phyloP scores from a whole-genome alignment of 2,888 invertebrate species.

The Diloba caeruleocephala region DNA sequence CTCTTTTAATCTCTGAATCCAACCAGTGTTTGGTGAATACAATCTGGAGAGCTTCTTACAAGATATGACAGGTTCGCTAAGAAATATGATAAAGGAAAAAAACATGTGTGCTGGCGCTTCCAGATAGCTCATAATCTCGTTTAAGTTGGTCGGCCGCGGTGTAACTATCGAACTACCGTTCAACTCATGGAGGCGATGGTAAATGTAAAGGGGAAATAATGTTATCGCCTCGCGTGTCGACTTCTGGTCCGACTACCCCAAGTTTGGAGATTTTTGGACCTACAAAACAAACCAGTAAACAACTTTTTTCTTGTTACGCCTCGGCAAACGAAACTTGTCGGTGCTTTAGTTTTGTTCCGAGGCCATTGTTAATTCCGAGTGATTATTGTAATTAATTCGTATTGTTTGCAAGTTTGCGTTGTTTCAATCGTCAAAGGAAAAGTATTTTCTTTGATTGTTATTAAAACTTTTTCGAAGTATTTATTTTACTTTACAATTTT shows the following conservation, averaged over 20 bases:
- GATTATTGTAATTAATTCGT: conserved; percentile 45
- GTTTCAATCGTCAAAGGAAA: conserved; percentile 21
- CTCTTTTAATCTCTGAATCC: no score
- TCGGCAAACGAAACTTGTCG: conserved; percentile 51
- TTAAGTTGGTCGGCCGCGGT: conserved; percentile 55
- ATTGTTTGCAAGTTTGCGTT: conserved; percentile 36
- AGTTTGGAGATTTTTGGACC: conserved; percentile 55
- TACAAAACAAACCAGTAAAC: conserved; percentile 60
- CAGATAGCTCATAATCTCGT: conserved; percentile 43
- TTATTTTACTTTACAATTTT: conserved; percentile 24
- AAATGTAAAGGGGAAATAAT: conserved; percentile 69
- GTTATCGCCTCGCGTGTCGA: conserved; percentile 63
- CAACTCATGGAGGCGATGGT: conserved; percentile 59
- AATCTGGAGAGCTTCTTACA: no score
- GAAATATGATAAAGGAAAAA: conserved; percentile 19
- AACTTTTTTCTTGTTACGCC: conserved; percentile 57
- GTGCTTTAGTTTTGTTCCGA: conserved; percentile 46
- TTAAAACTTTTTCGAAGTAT: conserved; percentile 14
- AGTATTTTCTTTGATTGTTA: conserved; percentile 14
- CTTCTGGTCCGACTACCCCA: conserved; percentile 46
- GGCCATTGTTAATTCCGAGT: conserved; percentile 48
- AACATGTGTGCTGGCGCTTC: conserved; percentile 42
- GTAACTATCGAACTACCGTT: conserved; percentile 67
- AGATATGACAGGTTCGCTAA: conserved; percentile 1
- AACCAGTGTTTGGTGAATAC: no score